Conservation (phyloP, 2,113 vertebrate species). For the human region DNA sequence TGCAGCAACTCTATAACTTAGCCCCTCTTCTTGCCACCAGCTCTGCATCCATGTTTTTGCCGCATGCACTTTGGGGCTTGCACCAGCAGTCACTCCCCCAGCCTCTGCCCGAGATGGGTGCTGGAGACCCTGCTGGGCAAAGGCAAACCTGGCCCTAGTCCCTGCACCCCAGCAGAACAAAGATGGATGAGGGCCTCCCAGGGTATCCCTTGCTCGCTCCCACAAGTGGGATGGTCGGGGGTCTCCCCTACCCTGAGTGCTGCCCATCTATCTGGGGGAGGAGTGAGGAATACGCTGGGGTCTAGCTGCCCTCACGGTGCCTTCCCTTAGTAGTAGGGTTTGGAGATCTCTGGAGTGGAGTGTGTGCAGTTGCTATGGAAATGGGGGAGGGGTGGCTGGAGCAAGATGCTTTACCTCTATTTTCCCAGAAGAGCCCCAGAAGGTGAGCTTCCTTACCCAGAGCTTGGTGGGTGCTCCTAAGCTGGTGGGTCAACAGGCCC, state of each 20-base stretch:
- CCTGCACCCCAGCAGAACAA: not conserved
- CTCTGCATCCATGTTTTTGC: not conserved
- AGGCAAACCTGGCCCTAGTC: not conserved
- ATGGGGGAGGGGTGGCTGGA: too few relatives aligned
- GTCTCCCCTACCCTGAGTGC: not conserved
- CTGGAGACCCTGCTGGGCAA: not conserved
- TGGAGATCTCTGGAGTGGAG: not conserved
- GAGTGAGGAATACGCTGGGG: not conserved
- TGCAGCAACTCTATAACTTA: not conserved
- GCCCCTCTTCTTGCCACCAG: not conserved
- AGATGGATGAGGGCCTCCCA: too few relatives aligned
- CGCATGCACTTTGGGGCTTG: not conserved
- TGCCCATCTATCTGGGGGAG: not conserved
- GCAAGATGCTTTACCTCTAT: not conserved
- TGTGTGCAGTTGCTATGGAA: not conserved
- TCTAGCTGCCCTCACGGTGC: not conserved
- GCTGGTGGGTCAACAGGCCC: not conserved
- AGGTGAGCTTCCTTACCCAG: constrained; percentile 25
- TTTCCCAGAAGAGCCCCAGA: not conserved
- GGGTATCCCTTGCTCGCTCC: not conserved
- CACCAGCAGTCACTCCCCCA: accelerated
- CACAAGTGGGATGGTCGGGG: not conserved
- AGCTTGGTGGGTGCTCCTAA: not conserved
- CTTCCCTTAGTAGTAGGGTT: not conserved
- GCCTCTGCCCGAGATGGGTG: not conserved